phyloP scores from a whole-genome alignment of 37 sponge, comb jelly and placozoan species.

The Crambe crambe region DNA sequence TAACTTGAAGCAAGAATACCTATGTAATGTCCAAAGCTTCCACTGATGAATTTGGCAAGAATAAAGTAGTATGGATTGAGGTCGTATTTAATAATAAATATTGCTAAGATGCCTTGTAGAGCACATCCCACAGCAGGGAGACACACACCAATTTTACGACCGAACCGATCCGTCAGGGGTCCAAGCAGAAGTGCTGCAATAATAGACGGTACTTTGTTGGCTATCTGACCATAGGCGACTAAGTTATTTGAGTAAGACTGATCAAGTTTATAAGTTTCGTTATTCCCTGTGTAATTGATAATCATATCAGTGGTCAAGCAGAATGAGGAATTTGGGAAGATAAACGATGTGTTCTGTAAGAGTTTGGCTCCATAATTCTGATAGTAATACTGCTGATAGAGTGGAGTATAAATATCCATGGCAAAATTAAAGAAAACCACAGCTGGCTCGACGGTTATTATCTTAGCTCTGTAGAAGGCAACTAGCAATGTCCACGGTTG shows the following conservation, averaged over 20 bases:
- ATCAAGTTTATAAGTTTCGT: neutral
- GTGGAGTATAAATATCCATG: neutral
- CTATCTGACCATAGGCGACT: constrained; percentile 24
- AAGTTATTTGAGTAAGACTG: neutral
- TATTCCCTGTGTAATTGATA: constrained; percentile 3
- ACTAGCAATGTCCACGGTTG: too few relatives aligned
- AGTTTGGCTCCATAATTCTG: neutral
- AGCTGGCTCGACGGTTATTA: constrained; percentile 33
- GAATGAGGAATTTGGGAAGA: constrained; percentile 5
- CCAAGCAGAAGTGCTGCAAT: constrained; percentile 42
- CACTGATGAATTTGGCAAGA: constrained; percentile 15
- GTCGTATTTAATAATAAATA: constrained; percentile 27
- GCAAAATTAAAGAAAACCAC: constrained; percentile 30
- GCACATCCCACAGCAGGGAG: constrained; percentile 5
- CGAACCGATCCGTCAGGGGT: constrained; percentile 54
- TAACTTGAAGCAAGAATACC: constrained; percentile 29
- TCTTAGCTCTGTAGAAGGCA: neutral
- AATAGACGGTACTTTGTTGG: constrained; percentile 15
- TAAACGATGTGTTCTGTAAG: constrained; percentile 16
- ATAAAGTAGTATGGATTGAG: constrained; percentile 32
- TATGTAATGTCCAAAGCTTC: constrained; percentile 31
- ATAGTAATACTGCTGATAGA: constrained; percentile 34
- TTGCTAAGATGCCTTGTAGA: neutral
- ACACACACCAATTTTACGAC: constrained; percentile 47
- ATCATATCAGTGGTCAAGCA: constrained; percentile 35